Evolutionary conservation across 2,113 vertebrate species (phyloP).

Genomic region (Heloderma charlesbogerti): DNA sequence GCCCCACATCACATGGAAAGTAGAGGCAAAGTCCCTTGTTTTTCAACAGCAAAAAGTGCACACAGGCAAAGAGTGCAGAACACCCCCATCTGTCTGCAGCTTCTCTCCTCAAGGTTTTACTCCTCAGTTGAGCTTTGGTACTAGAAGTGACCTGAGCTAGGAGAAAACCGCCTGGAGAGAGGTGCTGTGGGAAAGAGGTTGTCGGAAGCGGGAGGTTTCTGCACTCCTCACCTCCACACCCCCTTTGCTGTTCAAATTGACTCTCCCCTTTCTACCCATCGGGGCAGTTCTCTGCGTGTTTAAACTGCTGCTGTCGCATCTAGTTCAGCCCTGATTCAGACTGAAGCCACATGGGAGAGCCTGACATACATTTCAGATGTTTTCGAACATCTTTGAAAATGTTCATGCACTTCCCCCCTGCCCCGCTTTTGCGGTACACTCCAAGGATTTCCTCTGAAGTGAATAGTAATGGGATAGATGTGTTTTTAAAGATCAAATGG

Average conservation of each 20-base stretch:
- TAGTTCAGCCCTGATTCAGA: neutral
- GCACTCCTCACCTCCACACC: neutral
- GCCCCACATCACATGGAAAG: neutral
- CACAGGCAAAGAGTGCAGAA: neutral
- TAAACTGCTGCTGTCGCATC: neutral
- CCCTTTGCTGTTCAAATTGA: neutral
- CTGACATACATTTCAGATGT: fast-evolving
- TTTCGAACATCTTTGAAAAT: constrained; percentile 4
- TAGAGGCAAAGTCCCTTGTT: neutral
- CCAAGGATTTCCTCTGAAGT: neutral
- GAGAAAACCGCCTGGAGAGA: neutral
- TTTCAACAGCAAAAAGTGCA: neutral
- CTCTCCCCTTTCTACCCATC: neutral
- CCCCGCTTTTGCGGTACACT: constrained; percentile 28
- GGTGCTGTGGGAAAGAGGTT: no score
- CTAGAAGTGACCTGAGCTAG: neutral
- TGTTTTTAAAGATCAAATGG: constrained; percentile 16
- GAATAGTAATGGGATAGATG: neutral
- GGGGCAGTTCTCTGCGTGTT: neutral
- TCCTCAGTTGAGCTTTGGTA: neutral
- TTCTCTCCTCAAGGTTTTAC: neutral
- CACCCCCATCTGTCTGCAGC: neutral
- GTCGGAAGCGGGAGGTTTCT: neutral
- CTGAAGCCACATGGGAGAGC: constrained; percentile 38
- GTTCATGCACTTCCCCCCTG: constrained; percentile 39